Percentiles rank a stretch among this genome's conserved stretches.
These are phyloP conservation scores for Thalassaphorura encarpata DNA, from an alignment of 1,140 invertebrate genomes.

Conservation along the genomic window DNA sequence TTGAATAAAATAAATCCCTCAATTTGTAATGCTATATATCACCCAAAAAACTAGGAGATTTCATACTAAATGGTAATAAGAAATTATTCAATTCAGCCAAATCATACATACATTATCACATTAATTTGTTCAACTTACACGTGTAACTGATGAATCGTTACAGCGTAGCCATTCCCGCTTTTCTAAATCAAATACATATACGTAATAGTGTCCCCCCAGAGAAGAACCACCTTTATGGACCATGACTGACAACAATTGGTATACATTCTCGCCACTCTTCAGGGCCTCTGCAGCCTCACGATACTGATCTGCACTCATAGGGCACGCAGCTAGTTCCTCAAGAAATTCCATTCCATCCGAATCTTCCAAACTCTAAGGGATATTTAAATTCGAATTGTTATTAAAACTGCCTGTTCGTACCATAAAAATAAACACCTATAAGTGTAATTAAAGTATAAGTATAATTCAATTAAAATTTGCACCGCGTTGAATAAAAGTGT, in stretches of 20 bases:
- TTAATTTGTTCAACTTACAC: conserved; percentile 43
- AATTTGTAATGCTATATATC: conserved; percentile 1
- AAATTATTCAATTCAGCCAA: neutral
- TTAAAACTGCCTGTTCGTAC: neutral
- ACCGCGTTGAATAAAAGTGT: neutral
- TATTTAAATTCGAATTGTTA: neutral
- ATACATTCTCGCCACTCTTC: conserved; percentile 60
- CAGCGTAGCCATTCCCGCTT: conserved; percentile 69
- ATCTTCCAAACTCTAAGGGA: too few species aligned
- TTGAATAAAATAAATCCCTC: too few species aligned
- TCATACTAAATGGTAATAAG: conserved; percentile 13
- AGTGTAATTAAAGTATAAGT: conserved; percentile 19
- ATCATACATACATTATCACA: neutral
- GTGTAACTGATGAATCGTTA: conserved; percentile 71
- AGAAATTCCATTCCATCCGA: too few species aligned
- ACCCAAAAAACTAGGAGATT: neutral
- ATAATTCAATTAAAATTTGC: neutral
- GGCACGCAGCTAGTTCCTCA: too few species aligned
- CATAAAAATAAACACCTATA: conserved; percentile 32
- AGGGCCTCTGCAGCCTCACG: neutral
- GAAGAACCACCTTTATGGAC: conserved; percentile 85
- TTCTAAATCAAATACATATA: conserved; percentile 80
- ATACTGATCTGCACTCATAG: too few species aligned
- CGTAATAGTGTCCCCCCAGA: conserved; percentile 80
- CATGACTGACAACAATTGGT: conserved; percentile 88